Evolutionary conservation across 2,888 invertebrate species (phyloP).

Genomic region (Sminthurides aquaticus): DNA sequence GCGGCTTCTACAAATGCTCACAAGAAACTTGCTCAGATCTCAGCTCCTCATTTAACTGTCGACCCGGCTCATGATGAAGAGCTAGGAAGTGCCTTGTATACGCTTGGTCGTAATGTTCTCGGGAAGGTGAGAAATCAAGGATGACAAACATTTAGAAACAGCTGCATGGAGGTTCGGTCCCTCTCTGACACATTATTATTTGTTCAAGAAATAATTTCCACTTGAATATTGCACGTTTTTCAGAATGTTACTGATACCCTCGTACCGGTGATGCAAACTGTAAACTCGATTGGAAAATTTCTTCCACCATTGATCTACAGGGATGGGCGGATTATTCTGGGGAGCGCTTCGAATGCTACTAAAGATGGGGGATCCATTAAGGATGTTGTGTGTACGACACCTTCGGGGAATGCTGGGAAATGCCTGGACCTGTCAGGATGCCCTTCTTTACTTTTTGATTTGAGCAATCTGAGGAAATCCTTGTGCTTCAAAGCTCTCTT

Average conservation of each 20-base stretch:
- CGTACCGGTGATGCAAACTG: constrained; percentile 58
- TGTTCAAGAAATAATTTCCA: neutral
- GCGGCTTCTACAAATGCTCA: constrained; percentile 15
- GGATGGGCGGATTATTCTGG: constrained; percentile 42
- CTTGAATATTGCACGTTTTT: constrained; percentile 5
- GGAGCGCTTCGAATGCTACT: constrained; percentile 37
- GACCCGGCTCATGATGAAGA: constrained; percentile 49
- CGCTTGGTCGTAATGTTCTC: constrained; percentile 70
- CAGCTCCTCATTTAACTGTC: constrained; percentile 24
- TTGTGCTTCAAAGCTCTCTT: constrained; percentile 85
- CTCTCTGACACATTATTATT: neutral
- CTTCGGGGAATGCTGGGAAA: constrained; percentile 67
- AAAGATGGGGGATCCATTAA: constrained; percentile 41
- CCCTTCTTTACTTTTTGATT: constrained; percentile 71
- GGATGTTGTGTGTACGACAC: constrained; percentile 46
- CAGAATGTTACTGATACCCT: constrained; percentile 73
- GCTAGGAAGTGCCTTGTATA: constrained; percentile 67
- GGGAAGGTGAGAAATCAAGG: constrained; percentile 47
- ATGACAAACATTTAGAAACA: no score
- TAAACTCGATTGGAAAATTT: constrained; percentile 43
- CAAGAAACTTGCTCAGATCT: constrained; percentile 20
- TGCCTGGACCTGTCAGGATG: constrained; percentile 85
- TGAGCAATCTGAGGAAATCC: constrained; percentile 73
- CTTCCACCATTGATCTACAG: constrained; percentile 44
- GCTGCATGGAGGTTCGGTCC: no score